Conservation (phyloP, 2,797 vertebrate genomes). For the Nasua narica region DNA sequence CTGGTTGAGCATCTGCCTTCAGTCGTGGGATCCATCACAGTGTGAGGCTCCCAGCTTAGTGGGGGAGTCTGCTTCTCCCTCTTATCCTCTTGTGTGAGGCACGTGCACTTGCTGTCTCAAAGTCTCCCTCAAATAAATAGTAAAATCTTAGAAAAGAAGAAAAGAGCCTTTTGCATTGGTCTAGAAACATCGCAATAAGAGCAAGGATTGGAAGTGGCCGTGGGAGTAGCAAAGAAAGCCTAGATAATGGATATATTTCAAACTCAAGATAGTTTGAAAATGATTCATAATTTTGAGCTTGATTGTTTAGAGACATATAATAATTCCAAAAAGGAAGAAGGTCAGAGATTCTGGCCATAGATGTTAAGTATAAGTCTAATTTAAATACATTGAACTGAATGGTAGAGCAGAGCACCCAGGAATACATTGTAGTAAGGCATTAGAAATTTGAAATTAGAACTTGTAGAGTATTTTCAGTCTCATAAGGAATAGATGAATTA, state of each 20-base stretch:
- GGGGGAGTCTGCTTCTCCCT: no score
- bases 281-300: not conserved
- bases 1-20: no score
- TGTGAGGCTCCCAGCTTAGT: no score
- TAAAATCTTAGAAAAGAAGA: no score
- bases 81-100: no score
- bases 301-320: not conserved
- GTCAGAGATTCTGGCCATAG: not conserved
- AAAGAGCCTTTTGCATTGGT: not conserved
- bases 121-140: no score
- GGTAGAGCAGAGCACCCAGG: not conserved
- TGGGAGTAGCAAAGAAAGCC: not conserved
- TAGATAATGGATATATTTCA: not conserved
- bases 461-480: not conserved
- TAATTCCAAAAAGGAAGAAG: not conserved
- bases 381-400: not conserved
- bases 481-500: not conserved
- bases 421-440: not conserved
- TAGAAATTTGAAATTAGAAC: not conserved
- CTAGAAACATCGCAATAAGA: not conserved
- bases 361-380: not conserved
- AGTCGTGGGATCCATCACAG: no score
- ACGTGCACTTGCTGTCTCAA: no score
- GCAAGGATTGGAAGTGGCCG: not conserved
- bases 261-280: not conserved